phyloP scores from a whole-genome alignment of 2,888 invertebrate genomes.

The Lamproptera curius region DNA sequence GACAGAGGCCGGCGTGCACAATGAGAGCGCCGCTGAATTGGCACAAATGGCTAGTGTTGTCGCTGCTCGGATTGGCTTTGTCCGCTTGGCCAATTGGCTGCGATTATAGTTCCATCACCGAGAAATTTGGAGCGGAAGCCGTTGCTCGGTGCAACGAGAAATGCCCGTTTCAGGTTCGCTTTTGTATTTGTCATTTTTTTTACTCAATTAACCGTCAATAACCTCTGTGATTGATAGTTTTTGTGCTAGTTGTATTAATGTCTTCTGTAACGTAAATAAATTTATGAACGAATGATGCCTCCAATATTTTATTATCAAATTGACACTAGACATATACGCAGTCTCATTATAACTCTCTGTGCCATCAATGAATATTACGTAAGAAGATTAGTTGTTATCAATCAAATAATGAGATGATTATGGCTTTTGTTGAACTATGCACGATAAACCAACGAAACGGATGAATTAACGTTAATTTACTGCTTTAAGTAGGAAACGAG shows the following conservation, averaged over 20 bases:
- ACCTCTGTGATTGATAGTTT: too few relatives aligned
- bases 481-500: constrained; percentile 21
- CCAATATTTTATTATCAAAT: too few relatives aligned
- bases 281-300: too few relatives aligned
- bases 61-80: constrained; percentile 76
- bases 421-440: constrained; percentile 13
- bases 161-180: constrained; percentile 72
- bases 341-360: too few relatives aligned
- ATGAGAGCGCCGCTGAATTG: constrained; percentile 72
- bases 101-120: constrained; percentile 75
- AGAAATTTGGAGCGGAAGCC: constrained; percentile 77
- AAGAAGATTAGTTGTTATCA: too few relatives aligned
- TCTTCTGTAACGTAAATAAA: too few relatives aligned
- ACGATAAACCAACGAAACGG: constrained; percentile 19
- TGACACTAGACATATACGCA: too few relatives aligned
- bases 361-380: too few relatives aligned
- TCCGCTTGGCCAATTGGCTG: constrained; percentile 75
- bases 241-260: too few relatives aligned
- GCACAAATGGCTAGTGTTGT: constrained; percentile 76
- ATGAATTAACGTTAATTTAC: constrained; percentile 18
- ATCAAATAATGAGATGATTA: constrained; percentile 4
- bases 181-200: constrained; percentile 21
- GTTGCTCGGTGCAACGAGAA: constrained; percentile 72
- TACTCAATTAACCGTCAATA: not conserved
- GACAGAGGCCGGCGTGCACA: constrained; percentile 52